phyloP scores from a whole-genome alignment of 1,140 invertebrate species.

The Drosophila eugracilis region DNA sequence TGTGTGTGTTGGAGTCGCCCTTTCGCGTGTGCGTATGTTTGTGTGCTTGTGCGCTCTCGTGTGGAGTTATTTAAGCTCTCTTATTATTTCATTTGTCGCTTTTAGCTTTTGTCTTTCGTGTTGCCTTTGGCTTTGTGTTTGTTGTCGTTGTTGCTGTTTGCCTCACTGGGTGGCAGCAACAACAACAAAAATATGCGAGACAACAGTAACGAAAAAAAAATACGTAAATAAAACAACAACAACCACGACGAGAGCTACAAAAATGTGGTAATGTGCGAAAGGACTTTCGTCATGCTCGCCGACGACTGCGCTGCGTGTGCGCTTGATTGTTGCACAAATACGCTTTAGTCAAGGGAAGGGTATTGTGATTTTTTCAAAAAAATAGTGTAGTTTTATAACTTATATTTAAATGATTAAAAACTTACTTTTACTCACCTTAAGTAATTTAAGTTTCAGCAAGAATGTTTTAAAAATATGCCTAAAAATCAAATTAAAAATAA shows the following conservation, averaged over 20 bases:
- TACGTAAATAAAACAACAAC: slow-evolving; percentile 26
- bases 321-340: slow-evolving; percentile 39
- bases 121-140: slow-evolving; percentile 52
- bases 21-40: slow-evolving; percentile 10
- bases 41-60: slow-evolving; percentile 54
- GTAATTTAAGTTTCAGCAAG: too few species aligned
- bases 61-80: slow-evolving; percentile 83
- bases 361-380: background rate
- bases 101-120: slow-evolving; percentile 83
- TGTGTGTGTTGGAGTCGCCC: slow-evolving; percentile 19
- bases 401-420: too few species aligned
- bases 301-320: slow-evolving; percentile 49
- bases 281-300: slow-evolving; percentile 81
- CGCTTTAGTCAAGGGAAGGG: background rate
- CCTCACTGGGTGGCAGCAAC: slow-evolving; percentile 68
- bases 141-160: slow-evolving; percentile 30
- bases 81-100: slow-evolving; percentile 84
- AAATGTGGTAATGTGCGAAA: slow-evolving; percentile 82
- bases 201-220: slow-evolving; percentile 27
- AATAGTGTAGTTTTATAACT: too few species aligned
- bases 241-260: slow-evolving; percentile 38
- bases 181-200: slow-evolving; percentile 28
- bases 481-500: background rate
- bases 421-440: too few species aligned
- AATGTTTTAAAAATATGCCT: too few species aligned